phyloP scores from a whole-genome alignment of 2,888 invertebrate species.

The Chamaedrilus cognettii region DNA sequence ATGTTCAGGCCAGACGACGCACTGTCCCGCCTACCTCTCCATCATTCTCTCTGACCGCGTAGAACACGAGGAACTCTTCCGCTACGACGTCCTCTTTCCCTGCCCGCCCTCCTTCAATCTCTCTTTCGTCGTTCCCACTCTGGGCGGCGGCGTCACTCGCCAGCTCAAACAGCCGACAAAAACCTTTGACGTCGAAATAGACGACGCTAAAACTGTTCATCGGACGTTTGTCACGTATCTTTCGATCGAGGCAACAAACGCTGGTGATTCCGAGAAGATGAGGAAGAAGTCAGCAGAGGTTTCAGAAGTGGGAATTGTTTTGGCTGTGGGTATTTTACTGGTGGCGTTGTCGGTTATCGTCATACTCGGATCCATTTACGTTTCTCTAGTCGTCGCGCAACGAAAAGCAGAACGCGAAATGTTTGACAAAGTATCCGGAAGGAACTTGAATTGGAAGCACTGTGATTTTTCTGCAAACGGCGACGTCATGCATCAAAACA shows the following conservation, averaged over 20 bases:
- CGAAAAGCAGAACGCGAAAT: too few species aligned
- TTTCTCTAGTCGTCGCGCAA: neutral
- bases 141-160: neutral
- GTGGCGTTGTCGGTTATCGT: neutral
- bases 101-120: constrained; percentile 48
- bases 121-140: constrained; percentile 39
- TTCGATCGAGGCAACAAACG: too few species aligned
- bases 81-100: constrained; percentile 49
- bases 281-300: too few species aligned
- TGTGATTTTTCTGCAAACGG: too few species aligned
- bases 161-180: neutral
- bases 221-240: neutral
- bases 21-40: constrained; percentile 50
- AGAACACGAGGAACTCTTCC: constrained; percentile 30
- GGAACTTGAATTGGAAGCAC: neutral
- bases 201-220: constrained; percentile 9
- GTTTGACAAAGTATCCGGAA: too few species aligned
- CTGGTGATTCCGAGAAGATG: too few species aligned
- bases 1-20: constrained; percentile 39
- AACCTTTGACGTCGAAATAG: constrained; percentile 4
- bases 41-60: constrained; percentile 33
- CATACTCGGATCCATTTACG: neutral
- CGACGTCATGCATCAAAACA: too few species aligned
- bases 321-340: neutral
- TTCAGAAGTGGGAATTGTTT: too few species aligned